Evolutionary conservation across 2,888 invertebrate genomes (phyloP), one percentile per base, ranked within the genome.

Genomic region (Axea sp.): DNA sequence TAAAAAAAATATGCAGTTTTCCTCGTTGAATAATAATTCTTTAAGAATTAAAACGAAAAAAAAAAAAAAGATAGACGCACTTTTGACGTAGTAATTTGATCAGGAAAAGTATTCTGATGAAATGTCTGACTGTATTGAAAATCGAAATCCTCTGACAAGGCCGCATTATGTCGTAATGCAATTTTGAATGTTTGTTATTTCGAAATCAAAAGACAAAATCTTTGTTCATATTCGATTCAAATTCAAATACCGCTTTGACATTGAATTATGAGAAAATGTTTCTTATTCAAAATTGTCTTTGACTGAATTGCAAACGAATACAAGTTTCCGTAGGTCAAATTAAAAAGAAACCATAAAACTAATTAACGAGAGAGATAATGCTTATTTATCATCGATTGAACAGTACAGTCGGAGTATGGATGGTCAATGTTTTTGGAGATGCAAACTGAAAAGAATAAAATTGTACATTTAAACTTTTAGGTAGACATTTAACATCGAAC

Each of bases 311-410:
- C 49, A 24, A n/a, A n/a, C 28, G 26, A 49, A 19, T 11, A 28
- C 4, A 28, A 9, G 30, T 12, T 37, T 24, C 26, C 11, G n/a
- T 45, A 7, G 11, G 37, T 41, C 53, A 64, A 53, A 64, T 64
- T 64, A 9, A 53, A 64, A 64, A 64, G 64, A 64, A 64, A 51
- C 64, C 64, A 53, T 43, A 64, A 26, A 43, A 53, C 15, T 53
- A 43, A 43, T 64, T 53, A 64, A 49, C 24, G 7, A 26, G 33
- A 33, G 19, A 28, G 41, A 31, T 51, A 51, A 64, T 53, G 51
- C 43, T 41, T 53, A 43, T 24, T 51, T 64, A 26, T 19, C 30
- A 33, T 22, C 4, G 30, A 14, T 45, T 45, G 15, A 30, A 7
- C 11, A 11, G 31, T 19, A 28, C 9, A 15, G n/a, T n/a, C n/a